These are phyloP conservation scores for Lytechinus pictus DNA, from an alignment of 35 echinoderm and acorn worm species.

Conservation along the genomic window DNA sequence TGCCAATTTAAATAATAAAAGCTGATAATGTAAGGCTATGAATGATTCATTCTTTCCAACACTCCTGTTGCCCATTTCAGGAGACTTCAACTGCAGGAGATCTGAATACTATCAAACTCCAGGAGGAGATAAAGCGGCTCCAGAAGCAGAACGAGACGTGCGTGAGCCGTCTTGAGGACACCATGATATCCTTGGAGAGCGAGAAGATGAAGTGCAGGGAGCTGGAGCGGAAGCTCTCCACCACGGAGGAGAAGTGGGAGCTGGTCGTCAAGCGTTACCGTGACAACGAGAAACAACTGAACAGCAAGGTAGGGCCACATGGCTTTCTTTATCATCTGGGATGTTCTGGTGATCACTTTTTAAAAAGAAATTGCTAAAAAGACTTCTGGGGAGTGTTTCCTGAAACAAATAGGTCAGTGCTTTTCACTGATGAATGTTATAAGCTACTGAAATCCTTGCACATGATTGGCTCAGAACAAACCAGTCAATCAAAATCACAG, in stretches of 20 bases:
- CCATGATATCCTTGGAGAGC: slow-evolving; percentile 70
- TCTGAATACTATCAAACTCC: slow-evolving; percentile 42
- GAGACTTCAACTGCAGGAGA: not conserved
- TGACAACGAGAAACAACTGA: slow-evolving; percentile 73
- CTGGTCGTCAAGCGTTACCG: slow-evolving; percentile 69
- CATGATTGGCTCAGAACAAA: too few relatives aligned
- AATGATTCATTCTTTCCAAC: too few relatives aligned
- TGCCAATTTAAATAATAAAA: too few relatives aligned
- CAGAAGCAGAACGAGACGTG: slow-evolving; percentile 62
- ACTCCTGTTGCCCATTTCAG: not conserved
- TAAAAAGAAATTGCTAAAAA: too few relatives aligned
- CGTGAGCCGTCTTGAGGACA: slow-evolving; percentile 59
- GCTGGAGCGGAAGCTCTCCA: slow-evolving; percentile 66
- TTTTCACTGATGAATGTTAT: too few relatives aligned
- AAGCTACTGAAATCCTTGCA: too few relatives aligned
- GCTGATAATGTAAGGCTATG: too few relatives aligned
- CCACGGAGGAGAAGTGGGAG: slow-evolving; percentile 89
- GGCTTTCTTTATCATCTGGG: not conserved
- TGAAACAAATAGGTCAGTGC: too few relatives aligned
- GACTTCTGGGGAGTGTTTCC: too few relatives aligned
- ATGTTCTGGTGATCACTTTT: too few relatives aligned
- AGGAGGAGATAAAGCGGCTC: slow-evolving; percentile 62
- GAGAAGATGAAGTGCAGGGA: slow-evolving; percentile 80
- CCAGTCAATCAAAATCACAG: too few relatives aligned
- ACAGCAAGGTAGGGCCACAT: slow-evolving; percentile 57